These are phyloP conservation scores for Drosophila mayri DNA, from an alignment of 1,140 invertebrate species.

Conservation along the genomic window DNA sequence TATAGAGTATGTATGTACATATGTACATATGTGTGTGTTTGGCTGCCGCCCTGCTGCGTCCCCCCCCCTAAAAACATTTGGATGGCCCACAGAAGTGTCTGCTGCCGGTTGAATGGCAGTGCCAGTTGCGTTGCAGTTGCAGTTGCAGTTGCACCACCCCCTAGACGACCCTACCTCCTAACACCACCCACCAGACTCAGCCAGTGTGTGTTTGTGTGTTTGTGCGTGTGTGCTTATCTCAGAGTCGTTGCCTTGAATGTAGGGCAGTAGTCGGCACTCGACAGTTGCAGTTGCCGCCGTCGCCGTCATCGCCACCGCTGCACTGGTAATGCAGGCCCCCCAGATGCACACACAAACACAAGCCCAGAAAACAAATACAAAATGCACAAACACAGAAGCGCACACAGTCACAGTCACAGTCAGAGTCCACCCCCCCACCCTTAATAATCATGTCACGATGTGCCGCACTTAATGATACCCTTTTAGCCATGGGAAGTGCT, in stretches of 20 bases:
- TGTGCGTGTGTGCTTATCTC: constrained; percentile 68
- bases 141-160: constrained; percentile 17
- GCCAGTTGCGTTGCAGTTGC: constrained; percentile 47
- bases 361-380: constrained; percentile 31
- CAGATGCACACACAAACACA: constrained; percentile 41
- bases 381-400: constrained; percentile 9
- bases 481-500: not conserved
- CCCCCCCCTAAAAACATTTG: constrained; percentile 37
- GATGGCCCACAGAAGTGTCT: constrained; percentile 76
- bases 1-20: constrained; percentile 10
- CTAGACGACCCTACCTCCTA: not conserved
- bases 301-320: constrained; percentile 33
- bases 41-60: constrained; percentile 2
- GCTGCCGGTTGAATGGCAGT: constrained; percentile 64
- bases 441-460: constrained; percentile 20
- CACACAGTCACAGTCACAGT: not conserved
- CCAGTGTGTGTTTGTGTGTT: constrained; percentile 30
- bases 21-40: constrained; percentile 28
- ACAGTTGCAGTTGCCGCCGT: constrained; percentile 58
- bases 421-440: constrained; percentile 14
- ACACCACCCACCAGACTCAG: not conserved
- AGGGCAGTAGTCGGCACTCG: constrained; percentile 81
- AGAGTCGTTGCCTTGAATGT: constrained; percentile 81
- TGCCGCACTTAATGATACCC: constrained; percentile 44
- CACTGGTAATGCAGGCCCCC: constrained; percentile 50